Evolutionary conservation across 2,797 vertebrate species (phyloP).

Genomic region (Molossus molossus): DNA sequence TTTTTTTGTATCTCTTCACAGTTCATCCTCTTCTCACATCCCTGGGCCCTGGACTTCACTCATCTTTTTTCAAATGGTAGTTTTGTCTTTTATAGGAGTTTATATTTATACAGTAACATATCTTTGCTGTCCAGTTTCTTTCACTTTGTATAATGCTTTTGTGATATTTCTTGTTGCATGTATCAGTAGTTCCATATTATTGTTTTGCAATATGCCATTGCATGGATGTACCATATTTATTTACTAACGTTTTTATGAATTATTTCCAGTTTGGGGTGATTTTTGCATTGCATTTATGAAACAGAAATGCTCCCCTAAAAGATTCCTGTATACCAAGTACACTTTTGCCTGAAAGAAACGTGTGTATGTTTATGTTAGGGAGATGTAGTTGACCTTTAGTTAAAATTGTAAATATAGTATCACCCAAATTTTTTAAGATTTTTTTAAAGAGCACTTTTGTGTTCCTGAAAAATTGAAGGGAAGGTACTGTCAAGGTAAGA

Average conservation of each 20-base stretch:
- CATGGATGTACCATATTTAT: background rate
- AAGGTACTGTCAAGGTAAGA: background rate
- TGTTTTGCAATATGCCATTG: background rate
- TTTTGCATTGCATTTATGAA: background rate
- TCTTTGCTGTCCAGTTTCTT: background rate
- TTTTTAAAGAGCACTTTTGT: background rate
- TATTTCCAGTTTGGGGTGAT: background rate
- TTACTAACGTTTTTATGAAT: background rate
- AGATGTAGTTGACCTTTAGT: background rate
- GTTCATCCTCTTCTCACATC: background rate
- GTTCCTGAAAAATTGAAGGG: background rate
- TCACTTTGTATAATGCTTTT: constrained; percentile 6
- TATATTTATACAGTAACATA: background rate
- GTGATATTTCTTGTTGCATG: background rate
- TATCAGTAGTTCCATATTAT: background rate
- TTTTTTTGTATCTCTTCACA: background rate
- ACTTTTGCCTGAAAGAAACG: constrained; percentile 5
- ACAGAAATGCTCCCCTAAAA: background rate
- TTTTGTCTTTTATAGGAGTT: constrained; percentile 45
- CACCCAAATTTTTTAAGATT: background rate
- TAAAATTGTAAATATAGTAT: constrained; percentile 1
- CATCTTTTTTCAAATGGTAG: background rate
- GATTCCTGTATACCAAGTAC: background rate
- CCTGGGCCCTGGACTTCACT: background rate
- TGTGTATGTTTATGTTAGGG: background rate